Conservation (phyloP, 1,140 invertebrate genomes). For the Semibalanus balanoides region DNA sequence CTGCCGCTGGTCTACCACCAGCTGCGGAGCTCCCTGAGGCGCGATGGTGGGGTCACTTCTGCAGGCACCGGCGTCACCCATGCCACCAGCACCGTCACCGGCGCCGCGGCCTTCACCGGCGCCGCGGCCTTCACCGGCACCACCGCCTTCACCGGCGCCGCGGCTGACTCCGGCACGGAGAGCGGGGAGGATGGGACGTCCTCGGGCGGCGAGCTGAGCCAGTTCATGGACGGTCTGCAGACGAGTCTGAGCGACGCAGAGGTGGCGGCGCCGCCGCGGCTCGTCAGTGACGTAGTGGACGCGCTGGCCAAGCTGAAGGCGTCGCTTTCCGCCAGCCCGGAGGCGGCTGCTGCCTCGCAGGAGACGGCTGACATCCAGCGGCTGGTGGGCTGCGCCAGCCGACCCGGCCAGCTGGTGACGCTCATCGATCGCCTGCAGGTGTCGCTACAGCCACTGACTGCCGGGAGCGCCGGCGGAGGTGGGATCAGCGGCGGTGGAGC, state of each 20-base stretch:
- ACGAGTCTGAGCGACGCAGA: neutral
- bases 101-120: no score
- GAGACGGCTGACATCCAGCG: neutral
- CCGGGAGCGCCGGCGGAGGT: no score
- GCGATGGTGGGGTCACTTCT: no score
- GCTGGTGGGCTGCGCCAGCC: slow-evolving; percentile 17
- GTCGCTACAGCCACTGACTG: slow-evolving; percentile 33
- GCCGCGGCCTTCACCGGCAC: no score
- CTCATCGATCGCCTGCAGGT: slow-evolving; percentile 56
- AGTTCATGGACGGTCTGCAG: neutral
- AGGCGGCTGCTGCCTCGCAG: neutral
- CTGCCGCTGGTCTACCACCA: neutral
- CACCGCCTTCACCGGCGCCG: no score
- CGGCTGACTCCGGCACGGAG: neutral
- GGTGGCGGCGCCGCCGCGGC: slow-evolving; percentile 19
- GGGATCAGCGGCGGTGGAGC: no score
- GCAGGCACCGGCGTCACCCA: no score
- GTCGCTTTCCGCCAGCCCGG: neutral
- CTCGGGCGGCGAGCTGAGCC: neutral
- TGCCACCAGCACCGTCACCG: no score
- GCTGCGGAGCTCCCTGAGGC: neutral
- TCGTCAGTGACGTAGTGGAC: slow-evolving; percentile 61
- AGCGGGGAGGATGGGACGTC: neutral
- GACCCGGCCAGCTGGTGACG: slow-evolving; percentile 47
- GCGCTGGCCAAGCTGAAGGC: slow-evolving; percentile 51